These are phyloP conservation scores for Ceratosolen fusciceps DNA, from an alignment of 1,140 invertebrate species.

Conservation along the genomic window DNA sequence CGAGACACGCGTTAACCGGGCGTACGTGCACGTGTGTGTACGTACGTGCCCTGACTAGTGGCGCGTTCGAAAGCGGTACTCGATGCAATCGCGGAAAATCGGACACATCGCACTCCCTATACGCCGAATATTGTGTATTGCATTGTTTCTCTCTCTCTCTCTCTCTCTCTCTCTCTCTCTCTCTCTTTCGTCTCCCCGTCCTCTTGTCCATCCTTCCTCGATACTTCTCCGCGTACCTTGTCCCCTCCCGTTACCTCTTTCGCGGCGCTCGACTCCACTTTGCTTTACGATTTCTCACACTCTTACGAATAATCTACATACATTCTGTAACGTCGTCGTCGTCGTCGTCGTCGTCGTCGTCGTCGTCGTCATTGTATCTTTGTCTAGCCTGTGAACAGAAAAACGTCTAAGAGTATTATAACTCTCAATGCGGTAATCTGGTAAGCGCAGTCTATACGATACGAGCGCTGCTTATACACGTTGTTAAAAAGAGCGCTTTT, in stretches of 20 bases:
- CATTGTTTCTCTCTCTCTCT: conserved; percentile 3
- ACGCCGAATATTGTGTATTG: conserved; percentile 12
- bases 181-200: not conserved
- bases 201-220: not conserved
- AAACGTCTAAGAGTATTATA: no score
- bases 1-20: not conserved
- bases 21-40: not conserved
- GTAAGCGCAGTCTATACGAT: not conserved
- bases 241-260: no score
- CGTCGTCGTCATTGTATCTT: not conserved
- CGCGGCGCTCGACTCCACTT: no score
- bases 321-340: conserved; percentile 7
- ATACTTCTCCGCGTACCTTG: not conserved
- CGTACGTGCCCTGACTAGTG: not conserved
- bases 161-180: not conserved
- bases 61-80: not conserved
- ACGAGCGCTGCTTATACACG: conserved; percentile 7
- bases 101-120: conserved; percentile 7
- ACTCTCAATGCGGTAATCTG: no score
- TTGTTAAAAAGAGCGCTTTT: conserved; percentile 38
- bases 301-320: conserved; percentile 18
- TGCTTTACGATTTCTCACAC: not conserved
- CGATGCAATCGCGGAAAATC: conserved; percentile 16
- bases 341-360: not conserved
- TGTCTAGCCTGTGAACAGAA: not conserved